Conservation (phyloP, 2,113 vertebrate genomes). For the Toxotes jaculatrix region DNA sequence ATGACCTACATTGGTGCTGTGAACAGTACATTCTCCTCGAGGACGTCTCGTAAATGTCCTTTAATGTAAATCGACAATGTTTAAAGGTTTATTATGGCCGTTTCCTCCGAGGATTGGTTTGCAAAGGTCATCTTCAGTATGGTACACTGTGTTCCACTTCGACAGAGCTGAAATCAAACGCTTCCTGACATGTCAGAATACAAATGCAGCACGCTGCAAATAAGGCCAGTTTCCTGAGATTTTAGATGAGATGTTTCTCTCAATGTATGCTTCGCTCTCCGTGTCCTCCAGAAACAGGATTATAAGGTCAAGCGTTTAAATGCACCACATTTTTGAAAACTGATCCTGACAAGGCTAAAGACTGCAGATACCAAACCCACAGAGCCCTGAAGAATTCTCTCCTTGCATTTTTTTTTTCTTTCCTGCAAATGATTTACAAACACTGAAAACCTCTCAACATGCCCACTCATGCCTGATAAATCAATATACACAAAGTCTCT, state of each 20-base stretch:
- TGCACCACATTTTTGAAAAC: constrained; percentile 1
- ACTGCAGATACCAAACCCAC: constrained; percentile 5
- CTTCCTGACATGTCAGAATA: background rate
- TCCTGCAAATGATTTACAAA: background rate
- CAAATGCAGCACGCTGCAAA: background rate
- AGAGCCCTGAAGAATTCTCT: background rate
- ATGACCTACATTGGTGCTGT: background rate
- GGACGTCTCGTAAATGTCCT: constrained; percentile 9
- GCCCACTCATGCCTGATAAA: constrained; percentile 1
- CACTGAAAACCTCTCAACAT: background rate
- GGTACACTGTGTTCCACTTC: background rate
- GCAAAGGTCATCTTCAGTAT: constrained; percentile 22
- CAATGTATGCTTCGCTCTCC: background rate
- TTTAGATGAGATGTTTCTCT: background rate
- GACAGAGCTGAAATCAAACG: background rate
- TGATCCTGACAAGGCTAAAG: constrained; percentile 9
- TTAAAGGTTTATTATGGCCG: background rate
- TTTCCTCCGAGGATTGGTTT: background rate
- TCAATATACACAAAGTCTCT: background rate
- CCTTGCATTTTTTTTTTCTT: no score
- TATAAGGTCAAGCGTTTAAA: constrained; percentile 28
- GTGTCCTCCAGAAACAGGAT: background rate
- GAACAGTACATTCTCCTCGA: background rate
- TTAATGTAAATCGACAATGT: background rate
- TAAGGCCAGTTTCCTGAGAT: background rate